Evolutionary conservation across 2,797 vertebrate species (phyloP).

Genomic region (Alcedo quadribrachys): DNA sequence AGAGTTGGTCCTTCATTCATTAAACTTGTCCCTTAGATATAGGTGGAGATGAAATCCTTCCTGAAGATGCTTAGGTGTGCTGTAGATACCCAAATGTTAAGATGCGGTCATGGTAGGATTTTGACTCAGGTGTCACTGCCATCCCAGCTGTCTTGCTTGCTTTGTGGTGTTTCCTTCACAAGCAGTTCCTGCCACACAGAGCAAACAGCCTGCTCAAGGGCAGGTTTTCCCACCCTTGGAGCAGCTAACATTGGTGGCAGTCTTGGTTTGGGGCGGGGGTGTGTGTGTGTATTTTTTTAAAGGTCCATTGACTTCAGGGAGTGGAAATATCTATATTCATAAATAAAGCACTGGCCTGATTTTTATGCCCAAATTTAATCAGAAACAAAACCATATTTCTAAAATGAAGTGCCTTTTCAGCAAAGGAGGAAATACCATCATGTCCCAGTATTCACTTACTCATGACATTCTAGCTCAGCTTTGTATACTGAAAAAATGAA

Average conservation of each 20-base stretch:
- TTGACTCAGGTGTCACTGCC: not conserved
- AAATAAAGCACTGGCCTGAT: slow-evolving; percentile 22
- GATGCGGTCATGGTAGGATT: rapidly evolving
- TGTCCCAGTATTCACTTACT: slow-evolving; percentile 47
- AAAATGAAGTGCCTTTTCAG: slow-evolving; percentile 34
- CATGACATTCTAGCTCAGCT: slow-evolving; percentile 42
- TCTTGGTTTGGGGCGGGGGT: not conserved
- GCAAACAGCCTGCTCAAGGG: not conserved
- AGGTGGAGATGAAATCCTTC: not conserved
- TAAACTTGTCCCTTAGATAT: not conserved
- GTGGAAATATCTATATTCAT: not conserved
- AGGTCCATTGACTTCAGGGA: not conserved
- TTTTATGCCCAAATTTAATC: slow-evolving; percentile 47
- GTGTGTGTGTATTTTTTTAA: not conserved
- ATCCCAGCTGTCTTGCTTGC: rapidly evolving
- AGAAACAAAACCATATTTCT: slow-evolving; percentile 10
- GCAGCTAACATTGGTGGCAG: not conserved
- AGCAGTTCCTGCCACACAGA: not conserved
- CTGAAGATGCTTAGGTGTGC: not conserved
- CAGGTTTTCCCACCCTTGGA: not conserved
- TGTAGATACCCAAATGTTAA: not conserved
- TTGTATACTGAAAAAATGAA: slow-evolving; percentile 38
- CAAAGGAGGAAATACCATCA: slow-evolving; percentile 54
- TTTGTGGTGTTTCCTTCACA: not conserved
- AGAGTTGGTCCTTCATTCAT: not conserved